Evolutionary conservation across 2,797 vertebrate genomes (phyloP).

Genomic region (Zenarchopterus dispar): DNA sequence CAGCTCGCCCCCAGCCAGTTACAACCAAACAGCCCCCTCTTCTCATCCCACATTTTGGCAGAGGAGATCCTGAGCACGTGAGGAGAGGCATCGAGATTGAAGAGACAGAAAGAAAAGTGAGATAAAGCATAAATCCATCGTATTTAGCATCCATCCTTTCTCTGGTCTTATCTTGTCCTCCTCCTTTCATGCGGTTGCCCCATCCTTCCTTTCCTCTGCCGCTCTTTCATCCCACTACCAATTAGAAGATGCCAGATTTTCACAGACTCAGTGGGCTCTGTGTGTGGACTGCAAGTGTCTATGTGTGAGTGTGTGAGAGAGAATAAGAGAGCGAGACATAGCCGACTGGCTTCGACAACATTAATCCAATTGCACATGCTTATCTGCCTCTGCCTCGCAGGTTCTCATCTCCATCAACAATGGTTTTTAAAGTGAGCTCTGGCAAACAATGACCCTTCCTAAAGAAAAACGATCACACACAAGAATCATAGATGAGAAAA

Average conservation of each 20-base stretch:
- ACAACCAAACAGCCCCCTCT: slow-evolving; percentile 51
- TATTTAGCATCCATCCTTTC: slow-evolving; percentile 8
- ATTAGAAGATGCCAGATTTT: slow-evolving; percentile 49
- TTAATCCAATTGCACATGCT: slow-evolving; percentile 64
- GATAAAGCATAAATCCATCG: slow-evolving; percentile 8
- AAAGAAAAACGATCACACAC: neutral
- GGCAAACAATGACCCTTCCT: neutral
- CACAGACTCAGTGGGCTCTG: slow-evolving; percentile 10
- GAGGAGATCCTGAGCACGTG: slow-evolving; percentile 33
- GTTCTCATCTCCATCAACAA: slow-evolving; percentile 45
- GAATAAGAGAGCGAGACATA: neutral
- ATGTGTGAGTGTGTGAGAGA: slow-evolving; percentile 9
- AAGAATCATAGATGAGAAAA: neutral
- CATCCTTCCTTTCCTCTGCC: slow-evolving; percentile 12
- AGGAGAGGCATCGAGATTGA: slow-evolving; percentile 18
- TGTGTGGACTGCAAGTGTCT: no score
- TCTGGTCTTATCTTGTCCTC: slow-evolving; percentile 19
- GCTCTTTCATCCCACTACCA: slow-evolving; percentile 39
- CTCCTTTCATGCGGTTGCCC: slow-evolving; percentile 39
- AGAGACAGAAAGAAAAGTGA: neutral
- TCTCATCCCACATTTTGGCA: slow-evolving; percentile 41
- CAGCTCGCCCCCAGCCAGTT: slow-evolving; percentile 65
- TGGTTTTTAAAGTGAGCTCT: slow-evolving; percentile 43
- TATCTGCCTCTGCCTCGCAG: slow-evolving; percentile 54
- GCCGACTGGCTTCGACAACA: slow-evolving; percentile 15